Evolutionary conservation across 2,113 vertebrate species (phyloP).

Genomic region (Coturnix japonica): DNA sequence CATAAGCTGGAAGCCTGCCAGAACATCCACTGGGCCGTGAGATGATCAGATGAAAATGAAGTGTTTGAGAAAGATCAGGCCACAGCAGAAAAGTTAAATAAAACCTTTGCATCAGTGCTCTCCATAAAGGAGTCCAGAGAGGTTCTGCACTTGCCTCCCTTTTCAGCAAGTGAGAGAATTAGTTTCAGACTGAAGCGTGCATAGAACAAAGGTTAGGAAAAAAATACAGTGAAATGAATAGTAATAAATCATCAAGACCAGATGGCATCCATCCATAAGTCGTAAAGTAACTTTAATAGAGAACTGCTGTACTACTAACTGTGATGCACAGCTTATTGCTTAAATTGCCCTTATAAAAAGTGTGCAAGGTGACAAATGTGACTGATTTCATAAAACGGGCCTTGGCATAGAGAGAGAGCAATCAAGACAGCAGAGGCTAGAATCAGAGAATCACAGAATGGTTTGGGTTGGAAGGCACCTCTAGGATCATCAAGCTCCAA

Average conservation of each 20-base stretch:
- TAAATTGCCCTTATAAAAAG: constrained; percentile 58
- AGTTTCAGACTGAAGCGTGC: background rate
- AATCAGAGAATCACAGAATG: too few relatives aligned
- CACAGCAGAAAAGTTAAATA: background rate
- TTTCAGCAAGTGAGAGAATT: background rate
- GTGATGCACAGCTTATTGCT: constrained; percentile 41
- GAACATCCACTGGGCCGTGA: background rate
- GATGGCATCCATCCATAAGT: constrained; percentile 50
- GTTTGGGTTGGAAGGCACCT: too few relatives aligned
- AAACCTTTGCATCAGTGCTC: background rate
- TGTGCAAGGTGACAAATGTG: constrained; percentile 8
- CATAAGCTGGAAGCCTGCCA: background rate
- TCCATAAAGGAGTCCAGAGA: background rate
- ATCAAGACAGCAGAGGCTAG: background rate
- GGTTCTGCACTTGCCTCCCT: background rate
- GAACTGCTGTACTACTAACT: constrained; percentile 46
- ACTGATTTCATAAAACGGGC: constrained; percentile 14
- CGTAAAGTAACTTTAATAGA: constrained; percentile 40
- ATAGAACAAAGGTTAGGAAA: background rate
- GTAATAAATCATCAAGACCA: constrained; percentile 65
- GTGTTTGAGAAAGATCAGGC: background rate
- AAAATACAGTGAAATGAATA: constrained; percentile 34
- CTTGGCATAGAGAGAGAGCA: background rate
- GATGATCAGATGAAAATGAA: constrained; percentile 23
- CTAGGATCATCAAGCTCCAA: too few relatives aligned